Conservation (phyloP, 2,888 invertebrate genomes). For the Pristionchus arcanus region DNA sequence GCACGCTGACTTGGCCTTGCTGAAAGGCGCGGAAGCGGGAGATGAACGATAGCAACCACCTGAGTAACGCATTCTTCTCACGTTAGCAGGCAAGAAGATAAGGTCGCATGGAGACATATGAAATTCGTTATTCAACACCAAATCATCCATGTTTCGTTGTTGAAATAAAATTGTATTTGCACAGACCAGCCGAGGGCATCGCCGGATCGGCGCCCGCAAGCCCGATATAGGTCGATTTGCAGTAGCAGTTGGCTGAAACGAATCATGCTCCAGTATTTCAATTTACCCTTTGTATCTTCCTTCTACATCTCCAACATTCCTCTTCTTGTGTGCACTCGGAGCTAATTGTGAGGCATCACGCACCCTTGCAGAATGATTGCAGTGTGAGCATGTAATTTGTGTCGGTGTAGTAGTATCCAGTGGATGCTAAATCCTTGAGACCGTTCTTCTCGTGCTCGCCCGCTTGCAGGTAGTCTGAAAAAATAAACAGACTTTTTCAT, state of each 20-base stretch:
- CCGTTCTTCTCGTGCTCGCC: neutral
- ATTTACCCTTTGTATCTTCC: too few relatives aligned
- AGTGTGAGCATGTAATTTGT: slow-evolving; percentile 10
- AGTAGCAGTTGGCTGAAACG: neutral
- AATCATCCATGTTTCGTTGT: too few relatives aligned
- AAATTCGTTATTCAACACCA: too few relatives aligned
- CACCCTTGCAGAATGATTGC: neutral
- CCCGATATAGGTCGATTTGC: neutral
- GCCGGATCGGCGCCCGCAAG: neutral
- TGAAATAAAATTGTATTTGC: too few relatives aligned
- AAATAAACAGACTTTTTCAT: too few relatives aligned
- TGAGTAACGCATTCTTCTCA: too few relatives aligned
- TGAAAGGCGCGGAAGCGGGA: neutral
- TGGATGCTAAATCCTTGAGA: neutral
- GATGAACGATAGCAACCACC: neutral
- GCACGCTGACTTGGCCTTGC: neutral
- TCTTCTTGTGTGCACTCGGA: too few relatives aligned
- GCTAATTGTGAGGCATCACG: neutral
- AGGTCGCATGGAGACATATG: too few relatives aligned
- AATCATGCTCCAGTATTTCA: too few relatives aligned
- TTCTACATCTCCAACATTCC: too few relatives aligned
- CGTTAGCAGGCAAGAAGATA: too few relatives aligned
- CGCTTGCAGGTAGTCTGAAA: neutral
- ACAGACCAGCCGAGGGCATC: neutral
- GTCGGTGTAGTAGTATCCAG: slow-evolving; percentile 7